Conservation (phyloP, 2,113 vertebrate species). For the Apodemus sylvaticus region DNA sequence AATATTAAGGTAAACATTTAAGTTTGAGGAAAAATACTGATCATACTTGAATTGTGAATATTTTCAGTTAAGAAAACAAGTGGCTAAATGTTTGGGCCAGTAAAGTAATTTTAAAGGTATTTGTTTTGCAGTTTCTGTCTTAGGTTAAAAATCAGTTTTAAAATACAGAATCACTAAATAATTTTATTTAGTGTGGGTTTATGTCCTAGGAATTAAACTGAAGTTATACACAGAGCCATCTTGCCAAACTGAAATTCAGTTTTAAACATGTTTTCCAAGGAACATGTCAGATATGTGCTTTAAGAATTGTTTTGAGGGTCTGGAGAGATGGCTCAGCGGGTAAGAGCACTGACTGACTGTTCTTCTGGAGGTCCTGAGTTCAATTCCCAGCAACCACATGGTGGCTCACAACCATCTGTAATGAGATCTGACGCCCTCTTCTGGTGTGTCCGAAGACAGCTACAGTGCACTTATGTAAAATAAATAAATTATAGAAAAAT, state of each 20-base stretch:
- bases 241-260: background rate
- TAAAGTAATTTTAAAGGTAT: background rate
- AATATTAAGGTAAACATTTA: background rate
- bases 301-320: background rate
- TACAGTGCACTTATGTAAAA: no score
- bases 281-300: background rate
- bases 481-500: no score
- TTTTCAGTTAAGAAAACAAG: background rate
- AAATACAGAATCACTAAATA: no score
- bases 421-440: no score
- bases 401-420: no score
- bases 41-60: background rate
- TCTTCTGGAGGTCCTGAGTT: no score
- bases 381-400: no score
- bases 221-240: background rate
- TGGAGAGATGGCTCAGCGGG: no score
- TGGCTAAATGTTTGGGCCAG: background rate
- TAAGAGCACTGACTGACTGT: no score
- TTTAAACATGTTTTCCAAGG: background rate
- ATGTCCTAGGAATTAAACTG: background rate
- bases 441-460: no score
- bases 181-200: background rate
- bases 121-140: constrained; percentile 6
- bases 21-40: background rate
- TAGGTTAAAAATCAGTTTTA: background rate